Base-by-base conservation (phyloP, 2,797 vertebrate species). In the Channallabes apus region DNA sequence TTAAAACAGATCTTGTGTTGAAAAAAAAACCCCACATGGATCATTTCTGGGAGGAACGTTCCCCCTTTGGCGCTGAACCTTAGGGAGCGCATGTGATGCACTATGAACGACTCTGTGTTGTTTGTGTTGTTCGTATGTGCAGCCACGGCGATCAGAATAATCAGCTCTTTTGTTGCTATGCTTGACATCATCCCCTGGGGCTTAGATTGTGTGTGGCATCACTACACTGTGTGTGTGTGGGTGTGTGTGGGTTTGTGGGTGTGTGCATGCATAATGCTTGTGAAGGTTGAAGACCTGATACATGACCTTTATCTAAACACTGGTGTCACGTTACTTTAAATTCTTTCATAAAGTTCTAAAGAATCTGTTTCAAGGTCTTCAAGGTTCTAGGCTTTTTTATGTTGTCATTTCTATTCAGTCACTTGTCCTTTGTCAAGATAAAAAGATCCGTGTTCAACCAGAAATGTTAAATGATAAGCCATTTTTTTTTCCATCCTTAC, bases 81-180 rank as follows among this genome's bases (percentile, higher is more conserved):
- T 20, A 38, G 78, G 61, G 38, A 80, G 41, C 3, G 4, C 61
- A 80, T 80, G 78, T 80, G 78, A 67, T 59, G 61, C 12, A 38
- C 65, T 82, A 18, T 56, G 80, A 15, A 14, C n/a, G 5, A 32
- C 32, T 76, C 27, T 78, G 75, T 82, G 59, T 85, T 88, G 86
- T 88, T 86, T 86, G 86, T 88, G 65, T 58, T 87, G 77, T 64
- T 85, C 76, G 73, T 84, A 85, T 84, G 58, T 84, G 80, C 80
- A 86, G 56, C 84, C 83, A 87, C 61, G 58, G 77, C 84, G 82
- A 72, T 75, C 58, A 83, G 86, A 87, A 88, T 87, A 90, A 88
- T 89, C 84, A 88, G 79, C 75, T 84, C 87, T 88, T 83, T 90
- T 88, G 89, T 88, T 88, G 65, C 80, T 80, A 85, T 80, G 56